These are phyloP conservation scores for Toxostoma redivivum DNA, from an alignment of 2,113 vertebrate species.

Conservation along the genomic window DNA sequence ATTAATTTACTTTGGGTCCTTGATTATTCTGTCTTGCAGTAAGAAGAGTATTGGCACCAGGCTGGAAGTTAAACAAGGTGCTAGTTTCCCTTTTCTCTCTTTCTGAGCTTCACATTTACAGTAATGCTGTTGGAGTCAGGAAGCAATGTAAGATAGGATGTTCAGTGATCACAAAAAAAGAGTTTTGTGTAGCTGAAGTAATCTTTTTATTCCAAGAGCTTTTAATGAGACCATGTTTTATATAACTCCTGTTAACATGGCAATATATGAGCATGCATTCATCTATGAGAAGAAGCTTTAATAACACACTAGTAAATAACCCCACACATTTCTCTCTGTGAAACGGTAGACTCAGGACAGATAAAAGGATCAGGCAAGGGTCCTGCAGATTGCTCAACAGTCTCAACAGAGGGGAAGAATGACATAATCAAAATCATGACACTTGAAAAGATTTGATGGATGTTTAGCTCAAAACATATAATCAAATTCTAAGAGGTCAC, in stretches of 20 bases:
- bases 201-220: not conserved
- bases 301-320: not conserved
- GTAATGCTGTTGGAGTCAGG: not conserved
- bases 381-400: not conserved
- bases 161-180: not conserved
- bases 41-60: slow-evolving; percentile 11
- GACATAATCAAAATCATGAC: not conserved
- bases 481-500: not conserved
- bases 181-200: not conserved
- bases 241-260: slow-evolving; percentile 8
- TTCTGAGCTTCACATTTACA: not conserved
- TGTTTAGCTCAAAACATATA: not conserved
- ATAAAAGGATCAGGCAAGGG: not conserved
- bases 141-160: not conserved
- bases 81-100: not conserved
- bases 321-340: not conserved
- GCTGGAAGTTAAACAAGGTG: not conserved
- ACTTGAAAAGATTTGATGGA: not conserved
- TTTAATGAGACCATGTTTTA: not conserved
- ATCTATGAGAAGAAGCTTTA: not conserved
- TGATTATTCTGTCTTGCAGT: slow-evolving; percentile 20
- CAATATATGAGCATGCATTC: not conserved
- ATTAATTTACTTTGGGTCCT: slow-evolving; percentile 34
- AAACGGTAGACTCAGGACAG: not conserved
- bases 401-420: not conserved